Percentiles rank a stretch among this genome's conserved stretches.
These are phyloP conservation scores for Zele albiditarsus DNA, from an alignment of 2,888 invertebrate genomes.

Conservation along the genomic window DNA sequence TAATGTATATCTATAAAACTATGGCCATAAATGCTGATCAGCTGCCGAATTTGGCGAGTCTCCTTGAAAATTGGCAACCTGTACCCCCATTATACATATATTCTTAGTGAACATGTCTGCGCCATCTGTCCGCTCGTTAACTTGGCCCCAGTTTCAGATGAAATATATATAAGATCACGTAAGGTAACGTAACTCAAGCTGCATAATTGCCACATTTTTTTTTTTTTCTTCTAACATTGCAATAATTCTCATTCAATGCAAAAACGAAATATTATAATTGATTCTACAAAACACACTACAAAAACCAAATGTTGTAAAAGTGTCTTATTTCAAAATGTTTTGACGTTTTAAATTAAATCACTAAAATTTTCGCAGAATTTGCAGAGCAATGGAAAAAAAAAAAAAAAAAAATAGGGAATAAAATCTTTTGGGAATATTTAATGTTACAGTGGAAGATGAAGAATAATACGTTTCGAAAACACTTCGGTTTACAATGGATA, in stretches of 20 bases:
- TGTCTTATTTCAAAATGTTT: no score
- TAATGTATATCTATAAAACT: slow-evolving; percentile 1
- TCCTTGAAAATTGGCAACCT: slow-evolving; percentile 32
- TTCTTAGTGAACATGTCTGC: slow-evolving; percentile 32
- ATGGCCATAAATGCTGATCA: slow-evolving; percentile 30
- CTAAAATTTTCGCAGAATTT: no score
- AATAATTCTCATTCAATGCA: background rate
- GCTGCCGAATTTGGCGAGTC: slow-evolving; percentile 1
- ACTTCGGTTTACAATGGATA: no score
- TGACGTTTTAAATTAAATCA: no score
- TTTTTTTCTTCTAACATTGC: background rate
- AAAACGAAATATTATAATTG: background rate
- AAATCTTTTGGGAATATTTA: no score
- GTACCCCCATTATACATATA: slow-evolving; percentile 18
- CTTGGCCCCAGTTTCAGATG: slow-evolving; percentile 34
- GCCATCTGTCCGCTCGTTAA: slow-evolving; percentile 47
- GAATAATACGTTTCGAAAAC: no score
- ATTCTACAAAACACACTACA: no score
- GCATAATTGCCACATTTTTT: slow-evolving; percentile 20
- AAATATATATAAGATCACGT: slow-evolving; percentile 41
- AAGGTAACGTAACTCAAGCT: slow-evolving; percentile 7
- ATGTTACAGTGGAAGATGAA: no score
- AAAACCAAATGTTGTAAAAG: no score
- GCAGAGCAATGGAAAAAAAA: no score
- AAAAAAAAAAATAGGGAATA: no score